These are phyloP conservation scores for Pygoscelis adeliae DNA, from an alignment of 2,113 vertebrate species.

Conservation along the genomic window DNA sequence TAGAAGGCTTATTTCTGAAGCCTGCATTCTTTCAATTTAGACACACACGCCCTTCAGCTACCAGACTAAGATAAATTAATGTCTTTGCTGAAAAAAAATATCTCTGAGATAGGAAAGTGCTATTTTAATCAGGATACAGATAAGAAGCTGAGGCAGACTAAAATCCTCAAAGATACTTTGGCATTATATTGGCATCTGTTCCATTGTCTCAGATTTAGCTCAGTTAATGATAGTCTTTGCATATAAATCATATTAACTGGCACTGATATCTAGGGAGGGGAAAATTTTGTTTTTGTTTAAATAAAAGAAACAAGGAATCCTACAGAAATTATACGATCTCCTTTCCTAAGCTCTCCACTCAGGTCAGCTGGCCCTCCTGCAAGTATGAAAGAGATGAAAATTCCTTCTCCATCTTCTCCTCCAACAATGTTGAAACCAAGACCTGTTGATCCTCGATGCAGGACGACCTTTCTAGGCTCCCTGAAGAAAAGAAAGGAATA, in stretches of 20 bases:
- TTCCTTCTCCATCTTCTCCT: constrained; percentile 97
- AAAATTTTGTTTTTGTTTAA: not conserved
- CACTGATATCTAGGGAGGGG: not conserved
- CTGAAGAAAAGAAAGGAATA: constrained; percentile 66
- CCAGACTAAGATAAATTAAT: not conserved
- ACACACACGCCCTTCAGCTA: not conserved
- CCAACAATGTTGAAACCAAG: constrained; percentile 99
- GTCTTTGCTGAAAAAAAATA: not conserved
- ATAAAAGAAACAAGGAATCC: constrained; percentile 23
- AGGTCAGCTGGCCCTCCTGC: constrained; percentile 96
- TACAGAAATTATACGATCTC: constrained; percentile 95
- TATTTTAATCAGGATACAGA: not conserved
- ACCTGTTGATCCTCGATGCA: constrained; percentile 92
- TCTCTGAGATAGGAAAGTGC: not conserved
- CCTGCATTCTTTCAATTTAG: not conserved
- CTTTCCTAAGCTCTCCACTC: constrained; percentile 94
- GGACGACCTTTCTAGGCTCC: constrained; percentile 91
- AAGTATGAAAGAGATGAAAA: constrained; percentile 99
- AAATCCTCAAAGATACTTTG: not conserved
- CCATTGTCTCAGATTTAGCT: not conserved
- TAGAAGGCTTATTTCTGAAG: not conserved
- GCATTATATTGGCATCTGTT: not conserved
- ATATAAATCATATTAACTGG: not conserved
- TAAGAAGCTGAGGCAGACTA: not conserved
- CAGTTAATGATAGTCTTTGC: not conserved